phyloP scores from a whole-genome alignment of 2,888 invertebrate species.

The Lycocerus yunnanus region DNA sequence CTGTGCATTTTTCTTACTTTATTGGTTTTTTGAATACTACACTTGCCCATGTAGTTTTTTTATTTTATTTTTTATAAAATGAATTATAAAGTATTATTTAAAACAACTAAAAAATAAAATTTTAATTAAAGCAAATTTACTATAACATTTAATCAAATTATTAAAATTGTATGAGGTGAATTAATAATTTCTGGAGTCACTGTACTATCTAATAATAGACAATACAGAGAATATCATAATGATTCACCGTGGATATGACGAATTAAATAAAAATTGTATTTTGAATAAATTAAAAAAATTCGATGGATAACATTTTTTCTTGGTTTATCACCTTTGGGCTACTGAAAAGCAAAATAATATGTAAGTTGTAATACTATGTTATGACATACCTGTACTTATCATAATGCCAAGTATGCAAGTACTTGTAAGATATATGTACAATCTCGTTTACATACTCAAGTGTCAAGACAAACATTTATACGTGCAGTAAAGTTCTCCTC shows the following conservation, averaged over 20 bases:
- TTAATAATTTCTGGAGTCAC: too few species aligned
- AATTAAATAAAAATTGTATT: background rate
- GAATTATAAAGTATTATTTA: too few species aligned
- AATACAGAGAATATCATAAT: background rate
- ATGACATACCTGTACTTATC: background rate
- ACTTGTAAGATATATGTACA: background rate
- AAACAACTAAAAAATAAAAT: too few species aligned
- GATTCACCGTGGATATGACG: background rate
- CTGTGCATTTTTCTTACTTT: too few species aligned
- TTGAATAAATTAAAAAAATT: background rate
- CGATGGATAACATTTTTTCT: background rate
- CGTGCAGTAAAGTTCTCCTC: background rate
- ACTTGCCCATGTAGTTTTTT: too few species aligned
- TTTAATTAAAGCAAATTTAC: too few species aligned
- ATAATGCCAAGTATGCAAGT: background rate
- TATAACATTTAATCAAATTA: too few species aligned
- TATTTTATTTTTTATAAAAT: too few species aligned
- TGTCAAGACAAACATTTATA: background rate
- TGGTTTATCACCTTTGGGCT: background rate
- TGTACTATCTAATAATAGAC: too few species aligned
- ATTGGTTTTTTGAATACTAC: too few species aligned
- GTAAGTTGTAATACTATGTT: background rate
- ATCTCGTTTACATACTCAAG: background rate
- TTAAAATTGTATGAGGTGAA: too few species aligned
- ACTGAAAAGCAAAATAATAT: background rate